These are phyloP conservation scores for Penaeus japonicus DNA, from an alignment of 1,140 invertebrate species.

Conservation along the genomic window DNA sequence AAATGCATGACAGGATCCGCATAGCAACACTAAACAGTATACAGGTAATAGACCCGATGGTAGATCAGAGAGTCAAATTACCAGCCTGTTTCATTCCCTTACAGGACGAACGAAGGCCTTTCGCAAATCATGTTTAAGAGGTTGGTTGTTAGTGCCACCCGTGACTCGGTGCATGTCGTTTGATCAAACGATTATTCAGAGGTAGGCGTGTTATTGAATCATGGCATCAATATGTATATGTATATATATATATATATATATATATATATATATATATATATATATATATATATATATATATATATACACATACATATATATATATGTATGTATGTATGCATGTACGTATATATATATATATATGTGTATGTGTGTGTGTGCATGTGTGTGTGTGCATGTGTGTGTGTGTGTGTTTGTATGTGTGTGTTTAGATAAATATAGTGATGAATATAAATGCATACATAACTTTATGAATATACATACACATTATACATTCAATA, in stretches of 20 bases:
- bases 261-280: conserved; percentile 40
- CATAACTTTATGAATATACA: conserved; percentile 21
- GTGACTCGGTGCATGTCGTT: too few relatives aligned
- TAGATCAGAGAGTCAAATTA: too few relatives aligned
- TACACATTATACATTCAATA: neutral
- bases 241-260: conserved; percentile 40
- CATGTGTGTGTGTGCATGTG: conserved; percentile 4
- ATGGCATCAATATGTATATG: conserved; percentile 40
- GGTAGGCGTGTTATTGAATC: too few relatives aligned
- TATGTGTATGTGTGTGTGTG: conserved; percentile 31
- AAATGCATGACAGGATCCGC: too few relatives aligned
- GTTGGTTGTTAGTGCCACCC: too few relatives aligned
- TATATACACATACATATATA: conserved; percentile 45
- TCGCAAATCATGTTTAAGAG: too few relatives aligned
- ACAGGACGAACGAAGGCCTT: too few relatives aligned
- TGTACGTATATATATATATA: conserved; percentile 35
- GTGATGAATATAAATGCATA: conserved; percentile 10
- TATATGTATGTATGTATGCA: conserved; percentile 39
- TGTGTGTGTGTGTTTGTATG: neutral
- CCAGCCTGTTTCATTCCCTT: too few relatives aligned
- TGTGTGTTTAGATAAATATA: conserved; percentile 7
- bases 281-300: conserved; percentile 47
- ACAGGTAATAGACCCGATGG: too few relatives aligned
- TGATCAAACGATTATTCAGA: too few relatives aligned
- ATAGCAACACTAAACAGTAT: too few relatives aligned